phyloP scores from a whole-genome alignment of 2,888 invertebrate genomes.

The Papilio gigon region DNA sequence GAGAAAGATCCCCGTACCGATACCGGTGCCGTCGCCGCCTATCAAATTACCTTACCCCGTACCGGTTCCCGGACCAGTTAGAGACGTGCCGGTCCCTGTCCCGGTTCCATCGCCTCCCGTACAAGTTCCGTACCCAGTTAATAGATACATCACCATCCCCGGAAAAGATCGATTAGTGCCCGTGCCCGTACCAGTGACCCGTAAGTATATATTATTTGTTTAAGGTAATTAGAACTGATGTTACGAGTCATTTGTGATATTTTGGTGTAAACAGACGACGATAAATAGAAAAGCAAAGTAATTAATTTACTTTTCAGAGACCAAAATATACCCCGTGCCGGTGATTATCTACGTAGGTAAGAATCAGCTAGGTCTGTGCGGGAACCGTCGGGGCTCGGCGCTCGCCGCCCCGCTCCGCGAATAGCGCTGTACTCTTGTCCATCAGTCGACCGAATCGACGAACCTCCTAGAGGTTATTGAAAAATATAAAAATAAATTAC shows the following conservation, averaged over 20 bases:
- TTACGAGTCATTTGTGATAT: neutral
- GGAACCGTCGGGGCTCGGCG: too few species aligned
- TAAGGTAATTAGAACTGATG: neutral
- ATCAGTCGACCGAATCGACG: neutral
- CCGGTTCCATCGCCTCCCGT: conserved; percentile 61
- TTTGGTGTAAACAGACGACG: neutral
- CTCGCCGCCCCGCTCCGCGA: too few species aligned
- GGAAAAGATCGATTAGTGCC: conserved; percentile 59
- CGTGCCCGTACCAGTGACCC: conserved; percentile 57
- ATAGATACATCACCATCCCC: conserved; percentile 58
- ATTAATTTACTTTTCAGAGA: conserved; percentile 54
- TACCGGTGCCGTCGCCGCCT: conserved; percentile 60
- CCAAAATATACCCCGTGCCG: conserved; percentile 59
- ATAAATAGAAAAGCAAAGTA: neutral
- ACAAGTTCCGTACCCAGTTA: conserved; percentile 58
- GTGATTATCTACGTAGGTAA: conserved; percentile 66
- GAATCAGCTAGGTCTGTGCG: too few species aligned
- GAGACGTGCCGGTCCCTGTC: conserved; percentile 55
- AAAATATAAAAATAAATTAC: conserved; percentile 31
- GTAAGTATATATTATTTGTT: conserved; percentile 49
- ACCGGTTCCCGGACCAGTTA: conserved; percentile 59
- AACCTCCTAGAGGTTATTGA: conserved; percentile 26
- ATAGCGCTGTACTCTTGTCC: too few species aligned
- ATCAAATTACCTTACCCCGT: conserved; percentile 55
- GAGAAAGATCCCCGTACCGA: conserved; percentile 51